phyloP scores from a whole-genome alignment of 2,888 invertebrate genomes.

The Alsophila aescularia region DNA sequence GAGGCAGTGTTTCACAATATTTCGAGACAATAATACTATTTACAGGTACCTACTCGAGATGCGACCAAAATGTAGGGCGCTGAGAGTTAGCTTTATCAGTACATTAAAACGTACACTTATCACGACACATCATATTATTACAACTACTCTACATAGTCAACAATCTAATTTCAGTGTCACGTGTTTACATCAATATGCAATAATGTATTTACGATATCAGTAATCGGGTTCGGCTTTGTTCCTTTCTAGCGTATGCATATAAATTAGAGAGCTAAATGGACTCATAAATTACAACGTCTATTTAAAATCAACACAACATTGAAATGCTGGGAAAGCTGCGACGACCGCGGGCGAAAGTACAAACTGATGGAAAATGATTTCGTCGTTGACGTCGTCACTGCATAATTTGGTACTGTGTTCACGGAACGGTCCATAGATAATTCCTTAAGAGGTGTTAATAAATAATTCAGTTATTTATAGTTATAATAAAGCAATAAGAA shows the following conservation, averaged over 20 bases:
- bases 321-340: too few relatives aligned
- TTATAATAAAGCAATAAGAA: too few relatives aligned
- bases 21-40: conserved; percentile 10
- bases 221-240: not conserved
- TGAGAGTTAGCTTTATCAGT: conserved; percentile 26
- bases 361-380: too few relatives aligned
- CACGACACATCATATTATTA: conserved; percentile 14
- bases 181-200: conserved; percentile 10
- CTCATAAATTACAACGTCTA: not conserved
- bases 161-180: conserved; percentile 19
- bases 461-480: too few relatives aligned
- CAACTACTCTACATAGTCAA: conserved; percentile 11
- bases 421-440: too few relatives aligned
- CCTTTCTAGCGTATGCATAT: not conserved
- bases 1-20: conserved; percentile 12
- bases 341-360: too few relatives aligned
- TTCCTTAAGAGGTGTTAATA: too few relatives aligned
- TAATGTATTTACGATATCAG: conserved; percentile 4
- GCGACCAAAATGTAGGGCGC: conserved; percentile 16
- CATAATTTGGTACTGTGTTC: too few relatives aligned
- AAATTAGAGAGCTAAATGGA: not conserved
- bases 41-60: conserved; percentile 15
- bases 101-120: conserved; percentile 17
- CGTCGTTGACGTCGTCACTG: too few relatives aligned
- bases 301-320: too few relatives aligned